phyloP scores from a whole-genome alignment of 2,797 vertebrate genomes.

The Chloroceryle inda region DNA sequence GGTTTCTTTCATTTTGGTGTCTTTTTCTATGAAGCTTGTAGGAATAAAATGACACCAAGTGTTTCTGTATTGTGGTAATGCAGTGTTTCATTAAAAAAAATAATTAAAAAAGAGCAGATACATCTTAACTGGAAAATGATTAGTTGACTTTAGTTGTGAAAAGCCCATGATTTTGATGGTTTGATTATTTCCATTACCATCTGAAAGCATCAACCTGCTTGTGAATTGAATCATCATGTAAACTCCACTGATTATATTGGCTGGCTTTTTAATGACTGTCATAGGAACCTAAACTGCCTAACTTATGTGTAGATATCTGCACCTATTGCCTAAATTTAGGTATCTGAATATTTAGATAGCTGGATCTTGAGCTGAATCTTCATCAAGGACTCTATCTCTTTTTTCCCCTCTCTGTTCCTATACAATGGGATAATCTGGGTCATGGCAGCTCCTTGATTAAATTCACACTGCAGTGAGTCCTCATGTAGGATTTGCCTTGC shows the following conservation, averaged over 20 bases:
- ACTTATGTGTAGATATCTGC: not conserved
- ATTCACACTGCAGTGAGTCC: not conserved
- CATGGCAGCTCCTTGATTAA: not conserved
- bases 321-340: not conserved
- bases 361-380: not conserved
- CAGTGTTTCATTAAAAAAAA: not conserved
- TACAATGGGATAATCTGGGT: not conserved
- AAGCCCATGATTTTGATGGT: not conserved
- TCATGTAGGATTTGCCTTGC: not conserved
- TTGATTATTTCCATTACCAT: not conserved
- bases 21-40: not conserved
- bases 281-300: not conserved
- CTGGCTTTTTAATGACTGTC: not conserved
- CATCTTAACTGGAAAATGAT: not conserved
- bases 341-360: not conserved
- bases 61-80: not conserved
- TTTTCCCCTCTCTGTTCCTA: not conserved
- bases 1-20: not conserved
- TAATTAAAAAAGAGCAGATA: accelerated
- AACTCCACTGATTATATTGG: not conserved
- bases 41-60: not conserved
- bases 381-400: not conserved
- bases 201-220: not conserved
- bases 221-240: not conserved
- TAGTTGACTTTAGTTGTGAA: not conserved